Evolutionary conservation across 37 sponge, comb jelly and placozoan genomes (phyloP).

Genomic region (Diacarnus erythraeanus): DNA sequence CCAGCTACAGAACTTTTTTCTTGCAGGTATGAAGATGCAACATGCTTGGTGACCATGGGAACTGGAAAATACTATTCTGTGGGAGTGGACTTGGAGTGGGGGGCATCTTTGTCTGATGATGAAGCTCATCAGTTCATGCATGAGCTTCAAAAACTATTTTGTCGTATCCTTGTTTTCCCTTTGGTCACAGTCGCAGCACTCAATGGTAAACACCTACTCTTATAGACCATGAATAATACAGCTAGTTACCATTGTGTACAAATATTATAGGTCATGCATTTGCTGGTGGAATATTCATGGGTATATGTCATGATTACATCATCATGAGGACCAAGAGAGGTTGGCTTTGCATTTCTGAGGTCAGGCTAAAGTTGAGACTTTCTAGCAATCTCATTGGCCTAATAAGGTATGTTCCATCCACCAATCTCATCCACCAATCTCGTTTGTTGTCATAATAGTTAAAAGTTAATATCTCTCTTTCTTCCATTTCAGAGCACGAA

Average conservation of each 20-base stretch:
- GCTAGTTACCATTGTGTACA: too few species aligned
- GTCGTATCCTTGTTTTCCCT: conserved; percentile 54
- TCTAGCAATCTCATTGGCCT: too few species aligned
- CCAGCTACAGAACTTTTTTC: not conserved
- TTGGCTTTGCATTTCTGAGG: conserved; percentile 73
- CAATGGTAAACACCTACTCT: conserved; percentile 50
- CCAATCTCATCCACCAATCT: too few species aligned
- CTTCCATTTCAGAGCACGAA: conserved; percentile 23
- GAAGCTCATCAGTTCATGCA: not conserved
- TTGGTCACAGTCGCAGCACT: conserved; percentile 80
- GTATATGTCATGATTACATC: conserved; percentile 63
- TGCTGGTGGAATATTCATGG: conserved; percentile 72
- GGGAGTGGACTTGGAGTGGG: conserved; percentile 58
- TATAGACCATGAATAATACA: not conserved
- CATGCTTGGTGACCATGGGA: conserved; percentile 66
- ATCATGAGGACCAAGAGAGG: conserved; percentile 70
- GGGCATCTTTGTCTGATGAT: not conserved
- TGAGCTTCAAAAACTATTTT: conserved; percentile 36
- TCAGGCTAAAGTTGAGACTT: conserved; percentile 46
- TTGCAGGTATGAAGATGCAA: conserved; percentile 56
- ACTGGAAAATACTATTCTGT: conserved; percentile 65
- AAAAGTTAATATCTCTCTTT: too few species aligned
- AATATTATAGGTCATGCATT: conserved; percentile 76
- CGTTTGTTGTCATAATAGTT: not conserved
- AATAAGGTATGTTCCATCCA: too few species aligned